A percentile compares a stretch with the other conserved stretches of the same genome.
Evolutionary conservation across 1,140 invertebrate species (phyloP).

Genomic region (Melipona quadrifasciata): DNA sequence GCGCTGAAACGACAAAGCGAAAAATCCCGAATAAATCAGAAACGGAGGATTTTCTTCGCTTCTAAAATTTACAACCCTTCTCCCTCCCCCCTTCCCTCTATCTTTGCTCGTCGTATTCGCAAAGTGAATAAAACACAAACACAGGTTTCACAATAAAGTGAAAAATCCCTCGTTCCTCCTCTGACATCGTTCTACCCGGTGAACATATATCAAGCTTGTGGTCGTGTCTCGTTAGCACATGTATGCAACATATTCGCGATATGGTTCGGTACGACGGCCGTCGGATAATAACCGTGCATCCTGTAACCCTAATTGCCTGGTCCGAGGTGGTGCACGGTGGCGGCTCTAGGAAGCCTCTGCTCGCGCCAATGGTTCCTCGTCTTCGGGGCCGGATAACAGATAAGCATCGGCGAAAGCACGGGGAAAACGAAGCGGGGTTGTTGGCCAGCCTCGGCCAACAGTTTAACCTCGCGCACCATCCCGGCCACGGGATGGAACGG

Average conservation of each 20-base stretch:
- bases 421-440: constrained; percentile 33
- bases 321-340: constrained; percentile 26
- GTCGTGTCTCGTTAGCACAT: constrained; percentile 28
- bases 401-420: constrained; percentile 56
- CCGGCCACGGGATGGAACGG: background rate
- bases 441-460: constrained; percentile 21
- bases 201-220: constrained; percentile 39
- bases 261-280: constrained; percentile 12
- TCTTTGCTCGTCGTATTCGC: too few species aligned
- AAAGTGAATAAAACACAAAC: too few species aligned
- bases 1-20: too few species aligned
- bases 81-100: too few species aligned
- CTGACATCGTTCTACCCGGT: constrained; percentile 34
- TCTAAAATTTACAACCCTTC: too few species aligned
- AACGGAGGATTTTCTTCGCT: too few species aligned
- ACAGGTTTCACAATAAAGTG: too few species aligned
- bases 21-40: too few species aligned
- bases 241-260: constrained; percentile 37
- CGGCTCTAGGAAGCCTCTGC: constrained; percentile 22
- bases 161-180: background rate
- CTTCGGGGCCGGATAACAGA: constrained; percentile 45
- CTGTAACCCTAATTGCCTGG: constrained; percentile 61
- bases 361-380: constrained; percentile 41
- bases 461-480: background rate
- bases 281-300: constrained; percentile 61